Evolutionary conservation across 2,888 invertebrate genomes (phyloP).

Genomic region (Parthenolecanium corni): DNA sequence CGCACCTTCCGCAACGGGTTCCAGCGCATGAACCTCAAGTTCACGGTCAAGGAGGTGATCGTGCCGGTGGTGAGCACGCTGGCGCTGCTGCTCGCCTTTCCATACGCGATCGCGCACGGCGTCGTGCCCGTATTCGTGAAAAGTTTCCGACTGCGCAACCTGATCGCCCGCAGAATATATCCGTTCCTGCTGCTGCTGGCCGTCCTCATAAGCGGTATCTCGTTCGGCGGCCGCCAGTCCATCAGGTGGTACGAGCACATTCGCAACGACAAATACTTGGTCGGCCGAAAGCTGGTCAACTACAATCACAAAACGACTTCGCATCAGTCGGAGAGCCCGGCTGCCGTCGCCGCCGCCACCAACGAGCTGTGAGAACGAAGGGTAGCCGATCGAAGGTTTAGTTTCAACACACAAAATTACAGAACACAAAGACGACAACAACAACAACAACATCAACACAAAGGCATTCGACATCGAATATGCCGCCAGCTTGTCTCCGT

Average conservation of each 20-base stretch:
- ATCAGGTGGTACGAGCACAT: slow-evolving; percentile 92
- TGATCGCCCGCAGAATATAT: slow-evolving; percentile 76
- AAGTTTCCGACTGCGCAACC: slow-evolving; percentile 54
- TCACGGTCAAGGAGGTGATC: slow-evolving; percentile 46
- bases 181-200: slow-evolving; percentile 70
- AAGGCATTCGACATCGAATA: no score
- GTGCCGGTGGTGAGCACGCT: slow-evolving; percentile 80
- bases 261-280: slow-evolving; percentile 97
- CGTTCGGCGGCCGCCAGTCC: slow-evolving; percentile 75
- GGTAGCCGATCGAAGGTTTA: no score
- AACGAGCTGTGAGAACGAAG: background rate
- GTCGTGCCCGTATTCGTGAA: slow-evolving; percentile 56
- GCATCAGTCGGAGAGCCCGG: background rate
- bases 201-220: slow-evolving; percentile 48
- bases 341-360: background rate
- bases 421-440: no score
- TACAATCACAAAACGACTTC: slow-evolving; percentile 52
- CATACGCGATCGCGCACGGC: slow-evolving; percentile 74
- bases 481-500: no score
- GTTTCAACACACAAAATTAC: no score
- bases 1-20: slow-evolving; percentile 86
- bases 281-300: slow-evolving; percentile 91
- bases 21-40: slow-evolving; percentile 72
- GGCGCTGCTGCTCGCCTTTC: slow-evolving; percentile 79
- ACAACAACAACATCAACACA: no score